Conservation (phyloP, 2,113 vertebrate species). For the Vombatus ursinus region DNA sequence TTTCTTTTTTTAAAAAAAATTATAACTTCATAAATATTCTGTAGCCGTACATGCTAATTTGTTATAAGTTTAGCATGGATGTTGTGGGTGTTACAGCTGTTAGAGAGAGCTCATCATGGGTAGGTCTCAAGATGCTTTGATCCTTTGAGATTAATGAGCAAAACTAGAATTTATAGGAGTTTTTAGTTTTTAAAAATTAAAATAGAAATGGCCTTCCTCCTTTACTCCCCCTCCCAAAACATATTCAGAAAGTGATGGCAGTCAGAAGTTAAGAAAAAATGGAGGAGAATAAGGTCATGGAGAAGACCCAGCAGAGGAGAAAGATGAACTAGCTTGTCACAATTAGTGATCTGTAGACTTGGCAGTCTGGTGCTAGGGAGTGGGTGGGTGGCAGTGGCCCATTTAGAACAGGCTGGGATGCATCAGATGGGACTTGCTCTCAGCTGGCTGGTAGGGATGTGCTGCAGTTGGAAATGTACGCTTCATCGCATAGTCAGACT, state of each 20-base stretch:
- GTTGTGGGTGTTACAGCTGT: background rate
- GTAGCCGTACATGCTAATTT: accelerated
- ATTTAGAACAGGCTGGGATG: background rate
- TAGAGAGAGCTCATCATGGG: background rate
- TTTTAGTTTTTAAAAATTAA: background rate
- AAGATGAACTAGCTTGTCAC: background rate
- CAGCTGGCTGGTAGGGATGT: too few relatives aligned
- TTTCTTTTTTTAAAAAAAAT: background rate
- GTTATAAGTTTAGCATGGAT: background rate
- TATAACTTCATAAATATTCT: background rate
- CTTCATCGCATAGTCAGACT: background rate
- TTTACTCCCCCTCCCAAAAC: background rate
- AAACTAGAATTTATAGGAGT: background rate
- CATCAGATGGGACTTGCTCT: background rate
- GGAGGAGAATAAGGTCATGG: background rate
- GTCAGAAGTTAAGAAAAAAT: background rate
- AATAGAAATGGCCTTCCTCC: background rate
- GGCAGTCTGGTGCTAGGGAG: accelerated
- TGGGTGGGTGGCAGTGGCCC: background rate
- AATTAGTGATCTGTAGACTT: background rate
- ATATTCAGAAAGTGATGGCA: background rate
- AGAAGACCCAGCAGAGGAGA: background rate
- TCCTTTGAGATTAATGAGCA: conserved; percentile 16
- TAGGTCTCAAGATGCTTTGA: background rate
- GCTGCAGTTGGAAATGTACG: background rate